Evolutionary conservation across 2,797 vertebrate genomes (phyloP).

Genomic region (Lycodopsis pacificus): DNA sequence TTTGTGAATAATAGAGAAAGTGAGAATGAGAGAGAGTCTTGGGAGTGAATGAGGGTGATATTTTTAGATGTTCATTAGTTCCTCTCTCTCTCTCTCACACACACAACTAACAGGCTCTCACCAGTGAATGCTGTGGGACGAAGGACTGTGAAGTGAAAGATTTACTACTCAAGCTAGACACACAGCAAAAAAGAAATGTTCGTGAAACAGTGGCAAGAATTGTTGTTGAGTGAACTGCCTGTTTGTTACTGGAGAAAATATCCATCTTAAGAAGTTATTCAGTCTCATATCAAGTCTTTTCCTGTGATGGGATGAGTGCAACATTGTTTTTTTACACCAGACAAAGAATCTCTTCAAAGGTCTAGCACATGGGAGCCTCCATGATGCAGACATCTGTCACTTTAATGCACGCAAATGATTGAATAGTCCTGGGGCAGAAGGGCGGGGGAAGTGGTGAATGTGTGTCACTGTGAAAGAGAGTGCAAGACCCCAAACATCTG

Average conservation of each 20-base stretch:
- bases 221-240: background rate
- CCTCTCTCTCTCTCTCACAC: conserved; percentile 1
- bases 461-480: conserved; percentile 38
- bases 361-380: conserved; percentile 27
- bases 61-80: conserved; percentile 51
- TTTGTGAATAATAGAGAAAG: conserved; percentile 33
- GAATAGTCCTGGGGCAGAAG: conserved; percentile 45
- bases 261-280: background rate
- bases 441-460: conserved; percentile 40
- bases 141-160: background rate
- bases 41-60: conserved; percentile 45
- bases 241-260: background rate
- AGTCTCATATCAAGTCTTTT: no score
- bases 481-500: conserved; percentile 73
- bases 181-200: background rate
- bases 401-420: conserved; percentile 61
- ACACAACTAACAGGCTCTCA: background rate
- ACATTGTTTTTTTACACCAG: background rate
- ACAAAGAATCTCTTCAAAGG: conserved; percentile 8
- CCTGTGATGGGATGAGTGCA: background rate
- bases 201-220: background rate
- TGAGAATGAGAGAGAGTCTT: conserved; percentile 33
- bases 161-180: background rate
- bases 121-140: background rate
- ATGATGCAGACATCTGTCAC: conserved; percentile 67